Evolutionary conservation across 2,113 vertebrate genomes (phyloP).

Genomic region (Upupa epops): DNA sequence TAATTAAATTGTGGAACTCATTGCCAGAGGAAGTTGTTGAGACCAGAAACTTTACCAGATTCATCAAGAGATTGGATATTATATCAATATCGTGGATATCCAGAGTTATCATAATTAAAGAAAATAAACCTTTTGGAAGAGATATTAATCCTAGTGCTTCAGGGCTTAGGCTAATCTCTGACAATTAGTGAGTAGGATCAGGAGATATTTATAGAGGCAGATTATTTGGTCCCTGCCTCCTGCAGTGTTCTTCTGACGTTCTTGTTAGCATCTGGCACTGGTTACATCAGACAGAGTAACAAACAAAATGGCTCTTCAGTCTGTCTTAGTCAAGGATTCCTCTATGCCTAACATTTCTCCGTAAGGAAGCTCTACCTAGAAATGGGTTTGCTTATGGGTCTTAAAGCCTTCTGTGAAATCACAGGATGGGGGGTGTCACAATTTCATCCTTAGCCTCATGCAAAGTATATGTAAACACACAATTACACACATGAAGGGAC

Average conservation of each 20-base stretch:
- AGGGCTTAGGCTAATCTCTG: slow-evolving; percentile 39
- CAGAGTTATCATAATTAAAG: slow-evolving; percentile 63
- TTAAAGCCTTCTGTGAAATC: not conserved
- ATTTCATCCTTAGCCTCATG: not conserved
- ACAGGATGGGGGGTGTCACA: not conserved
- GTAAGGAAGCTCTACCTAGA: not conserved
- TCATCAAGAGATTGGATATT: slow-evolving; percentile 52
- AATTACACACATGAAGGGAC: not conserved
- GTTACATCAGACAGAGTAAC: not conserved
- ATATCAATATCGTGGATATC: slow-evolving; percentile 58
- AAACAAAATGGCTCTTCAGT: not conserved
- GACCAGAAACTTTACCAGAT: slow-evolving; percentile 44
- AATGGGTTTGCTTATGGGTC: not conserved
- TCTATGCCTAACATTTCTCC: not conserved
- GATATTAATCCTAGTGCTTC: slow-evolving; percentile 28
- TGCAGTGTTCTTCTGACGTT: not conserved
- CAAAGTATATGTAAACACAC: not conserved
- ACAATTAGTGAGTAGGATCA: slow-evolving; percentile 48
- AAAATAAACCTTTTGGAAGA: slow-evolving; percentile 54
- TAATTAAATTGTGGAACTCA: slow-evolving; percentile 45
- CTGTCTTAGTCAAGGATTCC: not conserved
- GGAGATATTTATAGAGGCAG: slow-evolving; percentile 12
- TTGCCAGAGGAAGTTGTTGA: slow-evolving; percentile 64
- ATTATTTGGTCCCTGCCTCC: slow-evolving; percentile 13
- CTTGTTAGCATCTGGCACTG: not conserved